Conservation (phyloP, 2,888 invertebrate species). For the Phyllotreta cruciferae region DNA sequence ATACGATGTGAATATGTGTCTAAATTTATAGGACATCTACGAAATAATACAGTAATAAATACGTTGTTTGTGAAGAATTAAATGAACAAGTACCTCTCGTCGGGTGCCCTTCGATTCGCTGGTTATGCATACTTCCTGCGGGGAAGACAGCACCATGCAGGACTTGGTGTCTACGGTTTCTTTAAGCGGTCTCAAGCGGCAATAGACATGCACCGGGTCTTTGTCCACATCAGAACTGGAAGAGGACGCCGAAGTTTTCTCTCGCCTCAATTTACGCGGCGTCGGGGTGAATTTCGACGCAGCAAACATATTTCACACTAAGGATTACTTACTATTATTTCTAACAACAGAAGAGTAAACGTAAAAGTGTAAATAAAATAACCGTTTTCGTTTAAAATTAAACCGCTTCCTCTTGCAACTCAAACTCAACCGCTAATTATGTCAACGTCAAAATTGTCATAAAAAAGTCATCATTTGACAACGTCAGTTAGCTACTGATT, state of each 20-base stretch:
- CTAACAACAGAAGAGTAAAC: too few species aligned
- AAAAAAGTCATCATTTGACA: too few species aligned
- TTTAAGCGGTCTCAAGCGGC: slow-evolving; percentile 82
- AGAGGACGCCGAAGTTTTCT: slow-evolving; percentile 53
- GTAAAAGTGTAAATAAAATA: too few species aligned
- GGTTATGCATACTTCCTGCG: slow-evolving; percentile 50
- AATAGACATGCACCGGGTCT: slow-evolving; percentile 89
- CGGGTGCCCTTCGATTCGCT: slow-evolving; percentile 61
- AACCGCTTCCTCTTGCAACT: too few species aligned
- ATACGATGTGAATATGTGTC: slow-evolving; percentile 83
- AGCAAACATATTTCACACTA: slow-evolving; percentile 44
- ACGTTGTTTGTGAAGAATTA: too few species aligned
- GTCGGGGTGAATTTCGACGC: slow-evolving; percentile 46
- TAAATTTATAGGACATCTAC: slow-evolving; percentile 72
- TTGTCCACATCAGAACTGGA: slow-evolving; percentile 47
- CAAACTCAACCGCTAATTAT: too few species aligned
- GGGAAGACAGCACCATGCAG: slow-evolving; percentile 74
- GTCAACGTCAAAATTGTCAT: too few species aligned
- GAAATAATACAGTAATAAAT: too few species aligned
- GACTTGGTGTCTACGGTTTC: slow-evolving; percentile 64
- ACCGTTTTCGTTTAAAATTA: too few species aligned
- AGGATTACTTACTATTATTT: too few species aligned
- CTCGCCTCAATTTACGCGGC: slow-evolving; percentile 48
- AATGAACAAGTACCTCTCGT: slow-evolving; percentile 66
- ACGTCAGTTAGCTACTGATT: too few species aligned